Evolutionary conservation across 2,113 vertebrate species (phyloP).

Genomic region (Pseudonaja textilis): DNA sequence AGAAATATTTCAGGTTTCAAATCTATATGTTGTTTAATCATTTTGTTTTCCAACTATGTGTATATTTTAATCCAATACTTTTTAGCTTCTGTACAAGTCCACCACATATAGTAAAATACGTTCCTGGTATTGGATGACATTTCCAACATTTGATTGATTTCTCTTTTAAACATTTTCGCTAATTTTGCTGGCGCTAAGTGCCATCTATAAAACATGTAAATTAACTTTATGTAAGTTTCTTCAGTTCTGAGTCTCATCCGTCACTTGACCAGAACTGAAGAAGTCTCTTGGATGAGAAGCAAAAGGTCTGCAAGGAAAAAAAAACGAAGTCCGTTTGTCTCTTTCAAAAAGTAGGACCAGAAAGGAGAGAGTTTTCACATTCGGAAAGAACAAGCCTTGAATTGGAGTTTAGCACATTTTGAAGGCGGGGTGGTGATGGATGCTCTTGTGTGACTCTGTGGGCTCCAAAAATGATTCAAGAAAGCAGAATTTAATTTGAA

Average conservation of each 20-base stretch:
- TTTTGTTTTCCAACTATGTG: too few relatives aligned
- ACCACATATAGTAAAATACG: too few relatives aligned
- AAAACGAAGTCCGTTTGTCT: background rate
- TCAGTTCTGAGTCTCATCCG: background rate
- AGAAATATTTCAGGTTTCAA: too few relatives aligned
- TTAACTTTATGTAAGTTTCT: background rate
- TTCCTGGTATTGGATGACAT: too few relatives aligned
- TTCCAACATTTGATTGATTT: too few relatives aligned
- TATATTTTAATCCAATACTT: too few relatives aligned
- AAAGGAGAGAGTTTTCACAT: rapidly evolving
- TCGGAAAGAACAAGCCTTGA: background rate
- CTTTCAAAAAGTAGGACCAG: background rate
- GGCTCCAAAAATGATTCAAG: background rate
- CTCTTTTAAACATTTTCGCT: too few relatives aligned
- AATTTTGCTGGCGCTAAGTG: too few relatives aligned
- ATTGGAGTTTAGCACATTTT: background rate
- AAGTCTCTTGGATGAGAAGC: background rate
- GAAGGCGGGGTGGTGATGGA: too few relatives aligned
- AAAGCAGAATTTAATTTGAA: background rate
- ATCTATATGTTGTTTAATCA: too few relatives aligned
- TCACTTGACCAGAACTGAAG: background rate
- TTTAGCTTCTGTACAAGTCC: too few relatives aligned
- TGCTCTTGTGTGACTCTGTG: background rate
- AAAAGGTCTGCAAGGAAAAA: background rate
- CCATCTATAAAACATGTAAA: too few relatives aligned